Conservation (phyloP, 2,113 vertebrate genomes). For the Craseonycteris thonglongyai region DNA sequence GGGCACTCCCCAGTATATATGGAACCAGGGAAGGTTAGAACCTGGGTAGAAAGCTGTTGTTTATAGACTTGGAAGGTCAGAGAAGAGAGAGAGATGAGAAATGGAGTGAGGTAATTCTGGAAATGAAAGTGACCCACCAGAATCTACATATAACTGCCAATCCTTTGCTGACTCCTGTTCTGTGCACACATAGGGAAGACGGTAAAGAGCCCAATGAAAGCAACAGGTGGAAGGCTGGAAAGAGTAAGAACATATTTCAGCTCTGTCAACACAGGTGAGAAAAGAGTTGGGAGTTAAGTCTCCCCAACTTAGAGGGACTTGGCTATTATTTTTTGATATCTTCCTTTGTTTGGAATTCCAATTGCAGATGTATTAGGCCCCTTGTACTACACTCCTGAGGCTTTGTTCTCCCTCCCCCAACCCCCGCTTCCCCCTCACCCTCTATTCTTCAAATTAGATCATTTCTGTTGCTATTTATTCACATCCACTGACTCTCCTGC, state of each 20-base stretch:
- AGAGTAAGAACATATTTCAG: not conserved
- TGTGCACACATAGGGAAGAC: not conserved
- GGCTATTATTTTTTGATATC: not conserved
- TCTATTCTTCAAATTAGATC: not conserved
- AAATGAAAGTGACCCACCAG: not conserved
- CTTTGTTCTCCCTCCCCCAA: not conserved
- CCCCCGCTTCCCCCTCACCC: not conserved
- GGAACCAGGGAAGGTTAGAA: not conserved
- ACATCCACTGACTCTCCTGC: slow-evolving; percentile 8
- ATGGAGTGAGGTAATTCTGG: not conserved
- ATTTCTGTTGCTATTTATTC: not conserved
- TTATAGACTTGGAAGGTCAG: not conserved
- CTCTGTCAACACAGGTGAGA: not conserved
- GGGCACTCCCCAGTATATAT: rapidly evolving
- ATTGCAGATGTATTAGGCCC: not conserved
- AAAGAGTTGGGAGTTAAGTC: not conserved
- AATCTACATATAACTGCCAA: not conserved
- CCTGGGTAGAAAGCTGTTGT: not conserved
- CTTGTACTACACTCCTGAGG: not conserved
- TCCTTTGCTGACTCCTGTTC: not conserved
- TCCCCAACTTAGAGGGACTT: not conserved
- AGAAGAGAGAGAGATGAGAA: not conserved
- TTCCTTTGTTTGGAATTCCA: not conserved
- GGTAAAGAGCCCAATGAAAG: not conserved
- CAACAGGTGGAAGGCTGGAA: not conserved